Evolutionary conservation across 2,797 vertebrate genomes (phyloP).

Genomic region (Syndactyla subalaris): DNA sequence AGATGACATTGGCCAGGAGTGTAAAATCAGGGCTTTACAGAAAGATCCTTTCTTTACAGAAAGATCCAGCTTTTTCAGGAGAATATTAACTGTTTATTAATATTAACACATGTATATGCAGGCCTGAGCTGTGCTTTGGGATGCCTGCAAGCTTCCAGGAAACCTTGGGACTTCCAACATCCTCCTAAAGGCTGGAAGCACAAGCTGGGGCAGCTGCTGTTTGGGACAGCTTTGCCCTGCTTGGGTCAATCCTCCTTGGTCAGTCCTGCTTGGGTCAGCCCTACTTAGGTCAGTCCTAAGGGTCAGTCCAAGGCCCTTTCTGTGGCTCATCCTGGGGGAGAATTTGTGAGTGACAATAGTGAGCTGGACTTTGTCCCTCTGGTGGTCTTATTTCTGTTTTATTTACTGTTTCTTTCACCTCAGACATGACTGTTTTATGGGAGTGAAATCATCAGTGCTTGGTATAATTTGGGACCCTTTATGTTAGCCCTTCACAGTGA

Average conservation of each 20-base stretch:
- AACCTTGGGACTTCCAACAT: not conserved
- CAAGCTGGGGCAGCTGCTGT: not conserved
- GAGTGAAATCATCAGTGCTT: not conserved
- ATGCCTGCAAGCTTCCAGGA: not conserved
- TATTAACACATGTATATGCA: not conserved
- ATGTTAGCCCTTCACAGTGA: not conserved
- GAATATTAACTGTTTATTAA: not conserved
- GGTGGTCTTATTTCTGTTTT: not conserved
- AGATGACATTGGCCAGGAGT: not conserved
- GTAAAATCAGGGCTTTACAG: not conserved
- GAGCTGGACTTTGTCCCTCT: not conserved
- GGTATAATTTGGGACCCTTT: not conserved
- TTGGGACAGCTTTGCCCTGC: accelerated
- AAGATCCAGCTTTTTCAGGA: not conserved
- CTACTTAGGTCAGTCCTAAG: not conserved
- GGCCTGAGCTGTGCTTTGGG: not conserved
- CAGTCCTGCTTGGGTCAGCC: not conserved
- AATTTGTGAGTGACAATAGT: not conserved
- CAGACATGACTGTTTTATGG: not conserved
- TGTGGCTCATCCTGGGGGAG: not conserved
- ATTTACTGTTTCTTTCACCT: not conserved
- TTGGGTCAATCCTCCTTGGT: not conserved
- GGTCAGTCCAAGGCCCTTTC: not conserved
- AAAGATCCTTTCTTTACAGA: not conserved
- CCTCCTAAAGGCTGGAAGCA: not conserved